Percentiles rank a stretch among this genome's conserved stretches.
Evolutionary conservation across 2,888 invertebrate genomes (phyloP).

Genomic region (Hetaerina titia): DNA sequence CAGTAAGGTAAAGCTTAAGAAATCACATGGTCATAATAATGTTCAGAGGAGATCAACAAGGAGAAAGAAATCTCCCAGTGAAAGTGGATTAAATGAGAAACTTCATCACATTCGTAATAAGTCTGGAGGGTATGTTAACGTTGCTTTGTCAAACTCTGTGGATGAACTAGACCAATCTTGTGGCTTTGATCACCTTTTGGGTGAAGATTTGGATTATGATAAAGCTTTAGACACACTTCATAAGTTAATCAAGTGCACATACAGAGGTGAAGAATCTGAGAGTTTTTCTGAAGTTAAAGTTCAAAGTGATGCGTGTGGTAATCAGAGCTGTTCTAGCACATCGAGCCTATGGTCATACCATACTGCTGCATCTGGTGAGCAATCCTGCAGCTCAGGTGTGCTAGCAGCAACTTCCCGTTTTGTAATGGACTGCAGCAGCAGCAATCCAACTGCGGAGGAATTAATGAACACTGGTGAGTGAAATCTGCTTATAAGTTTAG

Average conservation of each 20-base stretch:
- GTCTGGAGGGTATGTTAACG: slow-evolving; percentile 73
- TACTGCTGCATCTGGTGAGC: slow-evolving; percentile 68
- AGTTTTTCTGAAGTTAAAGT: slow-evolving; percentile 28
- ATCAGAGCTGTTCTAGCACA: slow-evolving; percentile 55
- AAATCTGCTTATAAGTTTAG: background rate
- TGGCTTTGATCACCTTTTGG: slow-evolving; percentile 63
- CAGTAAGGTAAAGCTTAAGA: background rate
- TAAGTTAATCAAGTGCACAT: slow-evolving; percentile 70
- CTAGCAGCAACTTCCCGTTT: background rate
- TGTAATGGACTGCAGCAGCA: background rate
- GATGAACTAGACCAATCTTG: slow-evolving; percentile 62
- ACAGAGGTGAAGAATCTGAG: slow-evolving; percentile 33
- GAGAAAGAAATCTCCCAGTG: slow-evolving; percentile 26
- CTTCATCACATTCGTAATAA: slow-evolving; percentile 71
- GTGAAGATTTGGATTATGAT: slow-evolving; percentile 70
- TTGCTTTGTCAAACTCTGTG: slow-evolving; percentile 71
- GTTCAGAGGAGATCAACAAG: background rate
- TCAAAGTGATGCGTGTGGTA: slow-evolving; percentile 26
- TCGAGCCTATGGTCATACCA: slow-evolving; percentile 69
- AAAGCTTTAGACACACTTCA: slow-evolving; percentile 70
- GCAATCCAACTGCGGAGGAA: background rate
- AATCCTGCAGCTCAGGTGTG: background rate
- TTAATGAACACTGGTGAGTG: slow-evolving; percentile 19
- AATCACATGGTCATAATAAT: background rate
- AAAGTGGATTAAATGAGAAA: slow-evolving; percentile 10